A percentile compares a stretch with the other conserved stretches of the same genome.
Conservation (phyloP, 2,888 invertebrate species). For the Drosophila aldrichi region DNA sequence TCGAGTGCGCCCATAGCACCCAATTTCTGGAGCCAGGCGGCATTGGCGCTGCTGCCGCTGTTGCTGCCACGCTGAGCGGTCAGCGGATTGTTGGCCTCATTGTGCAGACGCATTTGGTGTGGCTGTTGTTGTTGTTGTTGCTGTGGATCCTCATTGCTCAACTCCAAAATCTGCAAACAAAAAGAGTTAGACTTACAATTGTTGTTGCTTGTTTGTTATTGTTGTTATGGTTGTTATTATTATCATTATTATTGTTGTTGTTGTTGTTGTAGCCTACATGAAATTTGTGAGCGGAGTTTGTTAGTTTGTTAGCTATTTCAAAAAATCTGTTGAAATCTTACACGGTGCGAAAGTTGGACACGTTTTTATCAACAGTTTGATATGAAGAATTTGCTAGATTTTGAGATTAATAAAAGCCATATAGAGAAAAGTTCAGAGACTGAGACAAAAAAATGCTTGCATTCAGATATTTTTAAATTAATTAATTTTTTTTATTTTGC, state of each 20-base stretch:
- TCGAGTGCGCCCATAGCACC: conserved; percentile 75
- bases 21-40: conserved; percentile 81
- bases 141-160: conserved; percentile 84
- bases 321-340: conserved; percentile 75
- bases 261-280: conserved; percentile 37
- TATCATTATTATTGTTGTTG: conserved; percentile 46
- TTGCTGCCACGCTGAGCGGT: conserved; percentile 43
- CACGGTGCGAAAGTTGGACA: conserved; percentile 1
- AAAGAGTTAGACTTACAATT: conserved; percentile 66
- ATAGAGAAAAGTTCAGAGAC: neutral
- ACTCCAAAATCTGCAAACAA: conserved; percentile 84
- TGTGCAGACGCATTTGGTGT: conserved; percentile 72
- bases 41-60: conserved; percentile 43
- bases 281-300: conserved; percentile 40
- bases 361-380: neutral
- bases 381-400: conserved; percentile 14
- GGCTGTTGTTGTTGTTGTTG: conserved; percentile 49
- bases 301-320: conserved; percentile 68
- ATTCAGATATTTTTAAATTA: too few species aligned
- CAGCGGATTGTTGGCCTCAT: conserved; percentile 70
- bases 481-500: neutral
- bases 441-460: neutral
- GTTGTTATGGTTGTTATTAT: conserved; percentile 53
- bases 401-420: neutral
- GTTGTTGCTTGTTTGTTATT: conserved; percentile 28